These are phyloP conservation scores for Vanessa cardui DNA, from an alignment of 2,888 invertebrate species.

Conservation along the genomic window DNA sequence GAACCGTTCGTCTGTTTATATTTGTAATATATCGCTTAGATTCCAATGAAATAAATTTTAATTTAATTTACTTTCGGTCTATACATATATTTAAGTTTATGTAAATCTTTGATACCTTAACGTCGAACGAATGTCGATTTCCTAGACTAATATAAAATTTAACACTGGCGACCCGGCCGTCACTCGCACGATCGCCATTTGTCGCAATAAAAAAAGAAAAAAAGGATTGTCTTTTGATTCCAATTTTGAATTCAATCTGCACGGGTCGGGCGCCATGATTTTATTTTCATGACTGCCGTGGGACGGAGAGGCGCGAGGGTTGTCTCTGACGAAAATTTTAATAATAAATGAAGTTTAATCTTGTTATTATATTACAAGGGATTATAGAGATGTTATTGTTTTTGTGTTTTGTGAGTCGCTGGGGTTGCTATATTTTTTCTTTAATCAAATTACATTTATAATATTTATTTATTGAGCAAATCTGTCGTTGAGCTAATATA, in stretches of 20 bases:
- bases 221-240: constrained; percentile 80
- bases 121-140: constrained; percentile 17
- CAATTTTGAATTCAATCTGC: constrained; percentile 81
- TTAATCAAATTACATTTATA: neutral
- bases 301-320: constrained; percentile 67
- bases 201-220: constrained; percentile 69
- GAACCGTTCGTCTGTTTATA: constrained; percentile 10
- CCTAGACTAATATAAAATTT: constrained; percentile 65
- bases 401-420: constrained; percentile 28
- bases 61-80: neutral
- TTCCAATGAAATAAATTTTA: no score
- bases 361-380: constrained; percentile 60
- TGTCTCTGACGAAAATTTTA: constrained; percentile 58
- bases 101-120: constrained; percentile 18
- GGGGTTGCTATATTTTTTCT: constrained; percentile 19
- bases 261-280: constrained; percentile 77
- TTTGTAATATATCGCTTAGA: no score
- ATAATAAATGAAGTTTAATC: constrained; percentile 69
- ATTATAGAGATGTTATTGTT: constrained; percentile 52
- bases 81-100: constrained; percentile 2
- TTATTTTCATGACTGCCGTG: constrained; percentile 79
- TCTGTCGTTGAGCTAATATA: no score
- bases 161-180: constrained; percentile 63
- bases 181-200: constrained; percentile 60
- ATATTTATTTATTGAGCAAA: neutral